phyloP scores from a whole-genome alignment of 2,888 invertebrate species.

The Brachyptera risi region DNA sequence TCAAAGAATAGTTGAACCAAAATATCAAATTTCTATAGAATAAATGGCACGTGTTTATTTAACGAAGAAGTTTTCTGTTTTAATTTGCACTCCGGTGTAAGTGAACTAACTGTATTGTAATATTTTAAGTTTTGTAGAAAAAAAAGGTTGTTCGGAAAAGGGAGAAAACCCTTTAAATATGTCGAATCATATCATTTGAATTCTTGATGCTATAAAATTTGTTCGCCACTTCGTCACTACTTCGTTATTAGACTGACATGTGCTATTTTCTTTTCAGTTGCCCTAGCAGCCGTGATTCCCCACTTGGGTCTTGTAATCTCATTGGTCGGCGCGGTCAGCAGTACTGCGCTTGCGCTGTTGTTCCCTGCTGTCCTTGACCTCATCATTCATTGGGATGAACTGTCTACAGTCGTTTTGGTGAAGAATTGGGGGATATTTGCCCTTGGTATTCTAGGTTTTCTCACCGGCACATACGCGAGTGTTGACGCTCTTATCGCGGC shows the following conservation, averaged over 20 bases:
- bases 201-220: neutral
- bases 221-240: neutral
- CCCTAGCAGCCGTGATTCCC: slow-evolving; percentile 81
- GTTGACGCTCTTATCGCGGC: neutral
- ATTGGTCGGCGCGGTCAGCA: slow-evolving; percentile 85
- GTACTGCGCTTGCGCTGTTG: slow-evolving; percentile 79
- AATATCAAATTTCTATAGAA: no score
- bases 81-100: no score
- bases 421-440: slow-evolving; percentile 64
- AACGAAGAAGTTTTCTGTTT: no score
- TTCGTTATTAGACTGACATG: neutral
- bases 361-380: slow-evolving; percentile 86
- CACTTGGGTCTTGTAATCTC: slow-evolving; percentile 84
- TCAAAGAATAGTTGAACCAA: no score
- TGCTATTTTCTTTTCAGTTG: slow-evolving; percentile 55
- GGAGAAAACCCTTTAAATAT: no score
- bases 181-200: no score
- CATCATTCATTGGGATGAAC: slow-evolving; percentile 59
- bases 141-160: no score
- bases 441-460: slow-evolving; percentile 65
- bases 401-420: slow-evolving; percentile 43
- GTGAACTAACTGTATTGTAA: no score
- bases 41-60: no score
- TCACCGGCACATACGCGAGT: slow-evolving; percentile 73
- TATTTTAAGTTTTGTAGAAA: no score